These are phyloP conservation scores for Pantherophis alleghaniensis DNA, from an alignment of 2,797 vertebrate species.

Conservation along the genomic window DNA sequence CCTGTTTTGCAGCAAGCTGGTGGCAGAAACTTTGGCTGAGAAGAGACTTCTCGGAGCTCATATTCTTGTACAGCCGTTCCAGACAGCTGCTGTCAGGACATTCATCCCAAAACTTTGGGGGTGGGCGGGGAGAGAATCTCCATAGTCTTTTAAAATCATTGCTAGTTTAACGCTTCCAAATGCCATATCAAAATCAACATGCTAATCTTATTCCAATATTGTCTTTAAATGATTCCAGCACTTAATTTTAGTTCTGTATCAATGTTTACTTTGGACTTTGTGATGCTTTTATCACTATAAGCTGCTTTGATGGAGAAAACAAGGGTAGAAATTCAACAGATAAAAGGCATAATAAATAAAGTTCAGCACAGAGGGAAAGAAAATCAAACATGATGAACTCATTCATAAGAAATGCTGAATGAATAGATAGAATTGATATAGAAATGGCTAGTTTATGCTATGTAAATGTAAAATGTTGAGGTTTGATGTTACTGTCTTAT, in stretches of 20 bases:
- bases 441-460: background rate
- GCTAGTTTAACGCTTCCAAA: background rate
- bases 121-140: background rate
- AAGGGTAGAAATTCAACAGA: background rate
- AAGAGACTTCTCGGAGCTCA: constrained; percentile 46
- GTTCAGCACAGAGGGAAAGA: background rate
- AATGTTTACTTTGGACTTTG: background rate
- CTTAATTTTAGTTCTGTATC: background rate
- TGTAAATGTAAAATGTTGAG: background rate
- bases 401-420: background rate
- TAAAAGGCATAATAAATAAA: background rate
- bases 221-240: background rate
- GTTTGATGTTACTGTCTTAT: background rate
- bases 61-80: constrained; percentile 25
- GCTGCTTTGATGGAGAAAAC: background rate
- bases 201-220: background rate
- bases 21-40: constrained; percentile 28
- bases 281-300: background rate
- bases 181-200: background rate
- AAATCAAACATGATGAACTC: background rate
- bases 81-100: background rate
- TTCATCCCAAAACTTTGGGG: background rate
- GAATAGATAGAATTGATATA: background rate
- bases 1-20: constrained; percentile 16
- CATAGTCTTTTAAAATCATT: background rate